Percentiles rank a stretch among this genome's conserved stretches.
phyloP scores from a whole-genome alignment of 2,113 vertebrate species.

The Crypturellus undulatus region DNA sequence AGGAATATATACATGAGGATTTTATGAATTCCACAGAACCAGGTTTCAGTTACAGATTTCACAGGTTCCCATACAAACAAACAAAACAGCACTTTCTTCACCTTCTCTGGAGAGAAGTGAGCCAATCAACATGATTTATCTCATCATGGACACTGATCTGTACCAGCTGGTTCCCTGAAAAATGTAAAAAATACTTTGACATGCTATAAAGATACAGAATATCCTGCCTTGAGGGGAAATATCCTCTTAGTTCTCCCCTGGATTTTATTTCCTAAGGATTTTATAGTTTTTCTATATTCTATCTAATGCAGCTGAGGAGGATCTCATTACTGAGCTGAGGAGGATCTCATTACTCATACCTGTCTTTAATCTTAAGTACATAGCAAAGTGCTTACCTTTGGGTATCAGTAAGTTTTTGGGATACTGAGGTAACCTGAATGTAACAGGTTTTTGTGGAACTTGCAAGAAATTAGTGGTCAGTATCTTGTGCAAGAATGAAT shows the following conservation, averaged over 20 bases:
- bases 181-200: not conserved
- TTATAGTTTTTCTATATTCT: not conserved
- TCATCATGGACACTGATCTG: not conserved
- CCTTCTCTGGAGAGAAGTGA: not conserved
- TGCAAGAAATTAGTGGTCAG: not conserved
- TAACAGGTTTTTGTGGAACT: not conserved
- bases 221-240: not conserved
- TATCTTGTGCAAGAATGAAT: not conserved
- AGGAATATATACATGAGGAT: not conserved
- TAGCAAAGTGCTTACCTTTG: not conserved
- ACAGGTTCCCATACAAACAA: slow-evolving; percentile 43
- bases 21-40: not conserved
- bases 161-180: not conserved
- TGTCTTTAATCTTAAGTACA: not conserved
- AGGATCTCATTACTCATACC: not conserved
- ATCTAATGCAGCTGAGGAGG: not conserved
- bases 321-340: not conserved
- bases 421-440: not conserved
- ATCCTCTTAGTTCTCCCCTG: rapidly evolving
- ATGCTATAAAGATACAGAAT: not conserved
- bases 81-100: not conserved
- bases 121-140: not conserved
- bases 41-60: not conserved
- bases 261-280: not conserved
- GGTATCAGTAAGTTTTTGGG: not conserved